These are phyloP conservation scores for Sesamia nonagrioides DNA, from an alignment of 1,140 invertebrate species.

Conservation along the genomic window DNA sequence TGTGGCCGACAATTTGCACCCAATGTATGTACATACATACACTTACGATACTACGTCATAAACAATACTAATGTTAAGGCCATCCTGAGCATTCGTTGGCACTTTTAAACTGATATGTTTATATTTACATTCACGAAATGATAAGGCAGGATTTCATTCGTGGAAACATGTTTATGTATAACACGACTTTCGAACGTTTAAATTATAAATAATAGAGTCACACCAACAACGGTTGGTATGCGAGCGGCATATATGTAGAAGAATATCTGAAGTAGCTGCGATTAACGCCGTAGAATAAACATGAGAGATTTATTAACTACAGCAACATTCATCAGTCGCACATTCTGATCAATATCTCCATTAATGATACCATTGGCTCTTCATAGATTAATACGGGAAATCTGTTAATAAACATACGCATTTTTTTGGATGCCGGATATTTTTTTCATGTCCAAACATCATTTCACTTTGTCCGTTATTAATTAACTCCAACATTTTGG, in stretches of 20 bases:
- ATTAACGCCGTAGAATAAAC: slow-evolving; percentile 56
- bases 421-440: slow-evolving; percentile 27
- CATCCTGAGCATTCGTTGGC: not conserved
- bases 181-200: slow-evolving; percentile 45
- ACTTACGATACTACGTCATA: slow-evolving; percentile 8
- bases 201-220: slow-evolving; percentile 40
- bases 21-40: slow-evolving; percentile 57
- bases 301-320: slow-evolving; percentile 53
- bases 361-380: slow-evolving; percentile 19
- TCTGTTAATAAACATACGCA: not conserved
- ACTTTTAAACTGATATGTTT: slow-evolving; percentile 19
- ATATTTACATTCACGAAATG: slow-evolving; percentile 26
- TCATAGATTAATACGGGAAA: slow-evolving; percentile 29
- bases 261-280: slow-evolving; percentile 48
- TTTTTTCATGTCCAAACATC: slow-evolving; percentile 5
- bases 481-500: slow-evolving; percentile 12
- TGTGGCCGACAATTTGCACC: slow-evolving; percentile 72
- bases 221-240: slow-evolving; percentile 35
- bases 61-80: slow-evolving; percentile 31
- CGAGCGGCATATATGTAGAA: slow-evolving; percentile 50
- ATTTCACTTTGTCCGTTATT: slow-evolving; percentile 31
- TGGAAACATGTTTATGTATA: slow-evolving; percentile 50
- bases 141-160: slow-evolving; percentile 32
- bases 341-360: slow-evolving; percentile 20
- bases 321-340: slow-evolving; percentile 12